Conservation (phyloP, 2,113 vertebrate species). For the Salvelinus sp. region DNA sequence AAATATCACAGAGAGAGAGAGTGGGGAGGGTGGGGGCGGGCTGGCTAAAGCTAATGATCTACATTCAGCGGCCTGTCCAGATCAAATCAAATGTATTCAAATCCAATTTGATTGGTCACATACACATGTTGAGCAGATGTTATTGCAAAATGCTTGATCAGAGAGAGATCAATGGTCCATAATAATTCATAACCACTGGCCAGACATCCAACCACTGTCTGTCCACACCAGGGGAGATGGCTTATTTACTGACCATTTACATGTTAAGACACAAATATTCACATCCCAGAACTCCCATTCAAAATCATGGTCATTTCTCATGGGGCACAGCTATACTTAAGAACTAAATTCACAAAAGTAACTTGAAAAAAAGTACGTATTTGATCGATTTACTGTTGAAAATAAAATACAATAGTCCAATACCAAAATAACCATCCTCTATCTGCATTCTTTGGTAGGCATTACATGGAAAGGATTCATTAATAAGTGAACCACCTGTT, state of each 20-base stretch:
- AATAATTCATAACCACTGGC: background rate
- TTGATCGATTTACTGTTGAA: no score
- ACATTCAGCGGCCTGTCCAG: background rate
- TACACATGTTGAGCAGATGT: no score
- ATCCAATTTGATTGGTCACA: no score
- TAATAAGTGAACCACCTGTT: background rate
- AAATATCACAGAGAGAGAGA: conserved; percentile 2
- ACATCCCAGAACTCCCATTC: background rate
- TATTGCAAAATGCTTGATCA: background rate
- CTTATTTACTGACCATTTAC: no score
- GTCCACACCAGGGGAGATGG: background rate
- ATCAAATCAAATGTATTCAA: no score
- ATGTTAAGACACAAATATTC: no score
- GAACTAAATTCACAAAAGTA: background rate
- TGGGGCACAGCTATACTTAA: background rate
- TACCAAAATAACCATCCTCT: no score
- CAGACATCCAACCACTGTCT: background rate
- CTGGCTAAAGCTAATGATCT: background rate
- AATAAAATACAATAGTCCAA: no score
- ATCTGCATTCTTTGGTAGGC: background rate
- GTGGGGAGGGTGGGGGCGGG: background rate
- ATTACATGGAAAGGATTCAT: background rate
- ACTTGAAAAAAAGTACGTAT: no score
- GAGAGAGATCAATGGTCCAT: background rate
- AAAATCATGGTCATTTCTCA: background rate